phyloP scores from a whole-genome alignment of 2,888 invertebrate genomes.

The Rhimphoctona megacephalus region DNA sequence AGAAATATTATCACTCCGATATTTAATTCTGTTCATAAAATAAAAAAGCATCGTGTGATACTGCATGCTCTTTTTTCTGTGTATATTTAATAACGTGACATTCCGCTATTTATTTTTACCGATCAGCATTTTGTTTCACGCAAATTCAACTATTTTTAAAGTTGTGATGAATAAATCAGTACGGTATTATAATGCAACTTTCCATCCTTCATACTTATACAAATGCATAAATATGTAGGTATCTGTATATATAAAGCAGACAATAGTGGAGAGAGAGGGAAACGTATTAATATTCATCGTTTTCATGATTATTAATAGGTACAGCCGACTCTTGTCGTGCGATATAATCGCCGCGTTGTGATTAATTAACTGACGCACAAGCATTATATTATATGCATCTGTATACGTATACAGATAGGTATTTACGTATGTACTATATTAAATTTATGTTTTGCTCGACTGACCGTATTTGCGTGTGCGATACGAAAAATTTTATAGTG shows the following conservation, averaged over 20 bases:
- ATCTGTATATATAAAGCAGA: not conserved
- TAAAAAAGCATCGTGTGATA: not conserved
- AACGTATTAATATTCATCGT: slow-evolving; percentile 65
- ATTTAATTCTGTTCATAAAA: not conserved
- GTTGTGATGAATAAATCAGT: slow-evolving; percentile 20
- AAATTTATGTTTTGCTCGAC: not conserved
- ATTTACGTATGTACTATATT: not conserved
- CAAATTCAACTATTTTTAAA: slow-evolving; percentile 6
- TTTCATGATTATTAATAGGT: slow-evolving; percentile 65
- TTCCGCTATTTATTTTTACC: slow-evolving; percentile 1
- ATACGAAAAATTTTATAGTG: not conserved
- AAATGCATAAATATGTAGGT: not conserved
- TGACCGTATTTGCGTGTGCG: not conserved
- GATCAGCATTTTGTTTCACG: not conserved
- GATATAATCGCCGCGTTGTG: slow-evolving; percentile 50
- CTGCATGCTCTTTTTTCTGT: not conserved
- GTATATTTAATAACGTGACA: not conserved
- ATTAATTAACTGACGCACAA: slow-evolving; percentile 63
- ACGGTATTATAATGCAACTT: slow-evolving; percentile 41
- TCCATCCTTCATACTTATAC: slow-evolving; percentile 2
- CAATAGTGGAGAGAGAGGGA: slow-evolving; percentile 30
- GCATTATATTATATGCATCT: slow-evolving; percentile 14
- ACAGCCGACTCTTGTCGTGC: slow-evolving; percentile 59
- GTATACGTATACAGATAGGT: not conserved
- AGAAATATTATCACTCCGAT: not conserved